Base-by-base conservation (phyloP, 2,888 invertebrate species). In the Limnephilus auricula region DNA sequence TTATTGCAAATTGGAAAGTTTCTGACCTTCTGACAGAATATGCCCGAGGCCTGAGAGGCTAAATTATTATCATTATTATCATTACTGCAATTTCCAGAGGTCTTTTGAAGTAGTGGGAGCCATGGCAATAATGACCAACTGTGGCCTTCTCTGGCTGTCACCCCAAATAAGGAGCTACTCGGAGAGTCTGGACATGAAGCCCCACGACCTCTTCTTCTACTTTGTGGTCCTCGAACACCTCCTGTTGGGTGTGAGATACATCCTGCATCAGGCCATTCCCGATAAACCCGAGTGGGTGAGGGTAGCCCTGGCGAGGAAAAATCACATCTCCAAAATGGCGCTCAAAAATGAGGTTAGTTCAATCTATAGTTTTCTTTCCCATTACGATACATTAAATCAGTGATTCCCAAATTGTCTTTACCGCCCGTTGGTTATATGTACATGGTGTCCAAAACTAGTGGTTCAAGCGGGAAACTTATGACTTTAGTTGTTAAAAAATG, bases 41-140 rank as follows among this genome's bases (percentile, higher is more conserved):
- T 34, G 34, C 18, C 18, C 4, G n/a, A 3, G 9, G 30, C 5
- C 79, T 30, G 79, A 12, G 15, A 5, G 1, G 1, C 15, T 45
- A 15, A 4, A 15, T 78, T 88, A n/a, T n/a, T n/a, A n/a, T n/a
- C n/a, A n/a, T n/a, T n/a, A n/a, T n/a, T 34, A 50, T 79, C 91
- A 18, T 87, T 93, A 80, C 2, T 80, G 6, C 9, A 87, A 82
- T 65, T 94, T 94, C 15, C 94, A 97, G 97, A 95, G 96, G 93
- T 96, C 97, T 5, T 97, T 97, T 94, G 97, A 97, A 94, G 95
- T 97, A 65, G 95, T 98, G 92, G 97, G 97, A 78, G 96, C 96
- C 1, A 95, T 98, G 93, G 96, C 97, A 0, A 97, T 98, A 93
- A 96, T 98, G 94, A 98, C 98, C 90, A 98, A 98, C 95, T 97